Percentiles rank a stretch among this genome's conserved stretches.
These are phyloP conservation scores for Neodiprion virginianus DNA, from an alignment of 1,140 invertebrate species.

Conservation along the genomic window DNA sequence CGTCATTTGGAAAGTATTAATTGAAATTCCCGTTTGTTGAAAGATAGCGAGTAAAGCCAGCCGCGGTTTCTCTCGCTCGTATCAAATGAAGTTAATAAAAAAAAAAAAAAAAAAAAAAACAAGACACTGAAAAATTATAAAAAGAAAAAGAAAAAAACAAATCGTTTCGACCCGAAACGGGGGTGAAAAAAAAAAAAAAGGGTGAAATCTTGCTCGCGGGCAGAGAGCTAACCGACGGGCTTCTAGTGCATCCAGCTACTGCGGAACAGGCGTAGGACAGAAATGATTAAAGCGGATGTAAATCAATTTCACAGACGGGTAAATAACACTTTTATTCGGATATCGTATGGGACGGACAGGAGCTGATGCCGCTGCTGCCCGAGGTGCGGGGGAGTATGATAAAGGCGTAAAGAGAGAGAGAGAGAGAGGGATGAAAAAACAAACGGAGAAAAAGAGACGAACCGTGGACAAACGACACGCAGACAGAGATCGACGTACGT, in stretches of 20 bases:
- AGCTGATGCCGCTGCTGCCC: no score
- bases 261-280: background rate
- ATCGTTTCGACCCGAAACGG: background rate
- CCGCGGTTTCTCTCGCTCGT: background rate
- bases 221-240: background rate
- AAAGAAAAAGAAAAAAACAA: background rate
- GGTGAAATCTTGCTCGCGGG: background rate
- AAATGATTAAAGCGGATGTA: constrained; percentile 7
- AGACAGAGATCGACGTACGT: no score
- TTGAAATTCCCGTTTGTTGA: background rate
- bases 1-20: constrained; percentile 7
- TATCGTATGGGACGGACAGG: background rate
- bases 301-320: constrained; percentile 1
- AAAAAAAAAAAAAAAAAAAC: background rate
- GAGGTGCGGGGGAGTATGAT: background rate
- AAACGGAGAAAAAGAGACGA: background rate
- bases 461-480: no score
- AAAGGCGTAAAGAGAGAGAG: background rate
- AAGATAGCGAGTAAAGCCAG: background rate
- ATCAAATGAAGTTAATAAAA: background rate
- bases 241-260: no score
- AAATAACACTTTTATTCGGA: background rate
- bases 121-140: no score
- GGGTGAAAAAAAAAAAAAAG: constrained; percentile 3
- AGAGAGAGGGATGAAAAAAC: background rate